These are phyloP conservation scores for Eonycteris spelaea DNA, from an alignment of 2,113 vertebrate species.

Conservation along the genomic window DNA sequence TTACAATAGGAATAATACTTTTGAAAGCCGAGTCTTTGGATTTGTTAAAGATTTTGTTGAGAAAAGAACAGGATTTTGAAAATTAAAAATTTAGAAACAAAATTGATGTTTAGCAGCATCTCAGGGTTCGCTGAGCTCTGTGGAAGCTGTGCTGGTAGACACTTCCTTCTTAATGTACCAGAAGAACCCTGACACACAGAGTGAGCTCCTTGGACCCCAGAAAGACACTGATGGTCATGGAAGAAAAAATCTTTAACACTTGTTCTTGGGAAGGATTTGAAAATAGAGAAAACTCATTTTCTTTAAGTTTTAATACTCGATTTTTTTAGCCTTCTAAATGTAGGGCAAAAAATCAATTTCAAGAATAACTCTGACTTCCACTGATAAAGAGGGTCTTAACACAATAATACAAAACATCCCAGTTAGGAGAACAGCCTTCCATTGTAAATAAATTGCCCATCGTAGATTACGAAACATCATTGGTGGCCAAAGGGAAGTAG, in stretches of 20 bases:
- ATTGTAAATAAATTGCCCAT: background rate
- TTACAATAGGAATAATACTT: background rate
- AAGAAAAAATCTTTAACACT: background rate
- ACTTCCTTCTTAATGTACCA: background rate
- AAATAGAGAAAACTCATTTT: background rate
- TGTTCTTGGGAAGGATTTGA: constrained; percentile 4
- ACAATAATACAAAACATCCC: background rate
- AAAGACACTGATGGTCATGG: background rate
- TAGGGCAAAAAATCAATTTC: background rate
- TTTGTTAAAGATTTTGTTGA: constrained; percentile 7
- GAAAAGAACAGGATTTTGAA: background rate
- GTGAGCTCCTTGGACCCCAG: background rate
- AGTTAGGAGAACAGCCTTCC: background rate
- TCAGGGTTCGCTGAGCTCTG: background rate
- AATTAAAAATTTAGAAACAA: background rate
- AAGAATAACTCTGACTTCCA: background rate
- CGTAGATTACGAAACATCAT: background rate
- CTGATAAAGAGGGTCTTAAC: background rate
- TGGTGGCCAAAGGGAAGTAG: background rate
- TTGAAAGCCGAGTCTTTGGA: constrained; percentile 9
- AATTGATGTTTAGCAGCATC: background rate
- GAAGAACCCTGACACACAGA: background rate
- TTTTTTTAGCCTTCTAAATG: constrained; percentile 1
- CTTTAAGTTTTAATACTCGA: background rate
- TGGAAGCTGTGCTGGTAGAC: background rate